Evolutionary conservation across 2,113 vertebrate genomes (phyloP), one percentile per base, ranked within the genome.

Genomic region (Pelobates fuscus): DNA sequence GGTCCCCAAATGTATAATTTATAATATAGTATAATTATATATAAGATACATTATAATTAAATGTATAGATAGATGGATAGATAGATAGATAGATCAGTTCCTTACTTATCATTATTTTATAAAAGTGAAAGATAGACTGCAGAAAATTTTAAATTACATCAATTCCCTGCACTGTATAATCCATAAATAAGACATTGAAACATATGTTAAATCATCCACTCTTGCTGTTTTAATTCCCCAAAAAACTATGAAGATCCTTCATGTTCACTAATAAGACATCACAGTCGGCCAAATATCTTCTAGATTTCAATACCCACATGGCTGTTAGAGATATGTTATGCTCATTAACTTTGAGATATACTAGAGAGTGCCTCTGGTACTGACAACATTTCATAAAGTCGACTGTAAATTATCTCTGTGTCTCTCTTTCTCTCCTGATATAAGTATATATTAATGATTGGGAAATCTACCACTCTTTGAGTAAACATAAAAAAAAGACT

Each of bases 101-200:
- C n/a, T n/a, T n/a, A n/a, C n/a, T n/a, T n/a, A n/a, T n/a, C n/a
- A n/a, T n/a, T n/a, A n/a, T n/a, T n/a, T n/a, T n/a, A n/a, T n/a
- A n/a, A n/a, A n/a, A n/a, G n/a, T n/a, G n/a, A n/a, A n/a, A n/a
- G n/a, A n/a, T n/a, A n/a, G n/a, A n/a, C n/a, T n/a, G n/a, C n/a
- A n/a, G n/a, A n/a, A n/a, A n/a, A n/a, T n/a, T n/a, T n/a, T 1
- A 15, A 63, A 11, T 37, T 21, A 32, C 27, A n/a, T 30, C 32
- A 32, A 49, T 63, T 63, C 60, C 60, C 60, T 7, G n/a, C 60
- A 37, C 27, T 32, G 5, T 29, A 20, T 32, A 7, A 21, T 37
- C 60, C 30, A 37, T 63, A 61, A 49, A 61, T 61, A 63, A 63
- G 29, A 21, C 8, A 63, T 63, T n/a, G 29, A 11, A 63, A 37